Evolutionary conservation across 2,797 vertebrate genomes (phyloP).

Genomic region (Gastrophryne carolinensis): DNA sequence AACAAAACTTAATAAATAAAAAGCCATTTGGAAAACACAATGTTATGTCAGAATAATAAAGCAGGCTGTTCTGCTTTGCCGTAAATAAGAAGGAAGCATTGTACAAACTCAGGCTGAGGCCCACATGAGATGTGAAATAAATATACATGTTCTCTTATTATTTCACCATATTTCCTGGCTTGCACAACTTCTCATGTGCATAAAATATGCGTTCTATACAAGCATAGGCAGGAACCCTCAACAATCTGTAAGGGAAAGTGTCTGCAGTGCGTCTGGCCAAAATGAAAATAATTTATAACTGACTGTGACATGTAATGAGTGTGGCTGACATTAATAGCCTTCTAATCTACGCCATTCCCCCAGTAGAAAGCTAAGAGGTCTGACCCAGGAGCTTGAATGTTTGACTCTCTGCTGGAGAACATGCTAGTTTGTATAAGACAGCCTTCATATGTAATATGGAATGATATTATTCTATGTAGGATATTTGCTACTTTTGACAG

Average conservation of each 20-base stretch:
- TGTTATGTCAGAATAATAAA: conserved; percentile 1
- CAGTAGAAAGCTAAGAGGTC: neutral
- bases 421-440: neutral
- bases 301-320: conserved; percentile 18
- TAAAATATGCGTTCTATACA: neutral
- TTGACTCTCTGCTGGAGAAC: neutral
- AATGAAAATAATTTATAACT: conserved; percentile 29
- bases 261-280: conserved; percentile 36
- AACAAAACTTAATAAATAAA: neutral
- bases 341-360: conserved; percentile 21
- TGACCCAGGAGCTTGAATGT: neutral
- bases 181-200: neutral
- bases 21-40: conserved; percentile 16
- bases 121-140: conserved; percentile 18
- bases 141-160: conserved; percentile 14
- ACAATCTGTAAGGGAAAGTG: conserved; percentile 5
- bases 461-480: neutral
- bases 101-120: neutral
- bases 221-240: neutral
- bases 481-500: neutral
- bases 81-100: conserved; percentile 10
- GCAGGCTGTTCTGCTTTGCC: neutral
- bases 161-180: conserved; percentile 31
- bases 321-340: conserved; percentile 37
- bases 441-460: neutral